Conservation (phyloP, 2,797 vertebrate genomes). For the Okamejei kenojei region DNA sequence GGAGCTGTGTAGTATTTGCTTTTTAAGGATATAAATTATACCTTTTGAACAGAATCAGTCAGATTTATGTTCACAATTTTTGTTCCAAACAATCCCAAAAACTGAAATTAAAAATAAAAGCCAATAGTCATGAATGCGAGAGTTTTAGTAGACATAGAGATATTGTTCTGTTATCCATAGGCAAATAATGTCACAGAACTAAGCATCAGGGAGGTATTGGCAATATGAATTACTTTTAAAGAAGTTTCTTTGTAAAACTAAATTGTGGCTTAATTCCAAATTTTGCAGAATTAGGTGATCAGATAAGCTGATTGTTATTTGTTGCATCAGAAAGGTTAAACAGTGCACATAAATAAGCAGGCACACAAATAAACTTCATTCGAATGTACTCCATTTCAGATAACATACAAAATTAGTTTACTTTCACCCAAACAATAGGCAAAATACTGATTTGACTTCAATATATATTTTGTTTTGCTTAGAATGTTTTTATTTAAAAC, state of each 20-base stretch:
- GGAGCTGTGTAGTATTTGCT: background rate
- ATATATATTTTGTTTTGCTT: background rate
- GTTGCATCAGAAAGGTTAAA: background rate
- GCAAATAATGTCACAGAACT: background rate
- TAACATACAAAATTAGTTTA: background rate
- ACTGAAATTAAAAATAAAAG: background rate
- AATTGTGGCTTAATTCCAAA: background rate
- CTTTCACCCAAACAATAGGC: background rate
- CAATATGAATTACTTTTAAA: background rate
- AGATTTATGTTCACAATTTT: background rate
- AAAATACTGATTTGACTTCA: background rate
- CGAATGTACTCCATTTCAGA: background rate
- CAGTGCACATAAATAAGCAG: background rate
- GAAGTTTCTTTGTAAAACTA: background rate
- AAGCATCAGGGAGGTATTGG: background rate
- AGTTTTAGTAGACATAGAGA: background rate
- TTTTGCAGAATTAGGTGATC: background rate
- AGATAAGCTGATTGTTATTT: background rate
- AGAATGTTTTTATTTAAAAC: constrained; percentile 24
- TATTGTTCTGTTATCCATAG: background rate
- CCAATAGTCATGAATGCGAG: background rate
- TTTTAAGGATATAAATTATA: background rate
- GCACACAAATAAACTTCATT: background rate
- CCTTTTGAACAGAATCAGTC: background rate
- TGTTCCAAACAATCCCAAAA: background rate